phyloP scores from a whole-genome alignment of 1,140 invertebrate species.

The Portunus trituberculatus region DNA sequence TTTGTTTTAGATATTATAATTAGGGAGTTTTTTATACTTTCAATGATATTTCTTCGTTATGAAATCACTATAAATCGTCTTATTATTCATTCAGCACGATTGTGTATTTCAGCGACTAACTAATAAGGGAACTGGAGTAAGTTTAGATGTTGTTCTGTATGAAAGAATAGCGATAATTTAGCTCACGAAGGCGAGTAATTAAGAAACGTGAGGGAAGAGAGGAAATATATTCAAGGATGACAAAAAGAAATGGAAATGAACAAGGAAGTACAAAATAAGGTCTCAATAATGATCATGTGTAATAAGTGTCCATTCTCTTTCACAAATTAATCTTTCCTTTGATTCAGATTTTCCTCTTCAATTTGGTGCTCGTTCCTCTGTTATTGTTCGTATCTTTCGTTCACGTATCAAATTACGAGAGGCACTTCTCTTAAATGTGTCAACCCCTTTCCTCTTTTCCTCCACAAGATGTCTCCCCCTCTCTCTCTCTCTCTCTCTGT shows the following conservation, averaged over 20 bases:
- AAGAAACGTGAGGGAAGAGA: too few relatives aligned
- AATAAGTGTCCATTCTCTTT: neutral
- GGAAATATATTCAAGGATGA: too few relatives aligned
- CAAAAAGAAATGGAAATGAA: too few relatives aligned
- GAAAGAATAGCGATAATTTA: too few relatives aligned
- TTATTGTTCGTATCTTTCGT: too few relatives aligned
- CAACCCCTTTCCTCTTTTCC: neutral
- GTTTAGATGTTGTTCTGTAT: too few relatives aligned
- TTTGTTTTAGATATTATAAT: neutral
- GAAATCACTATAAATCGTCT: neutral
- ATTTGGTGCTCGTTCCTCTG: neutral
- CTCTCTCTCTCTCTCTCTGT: conserved; percentile 42
- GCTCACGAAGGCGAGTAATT: too few relatives aligned
- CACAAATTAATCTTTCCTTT: neutral
- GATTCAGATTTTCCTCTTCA: neutral
- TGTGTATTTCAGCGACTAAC: neutral
- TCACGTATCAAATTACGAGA: too few relatives aligned
- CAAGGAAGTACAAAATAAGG: too few relatives aligned
- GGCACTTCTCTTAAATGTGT: neutral
- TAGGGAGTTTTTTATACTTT: neutral
- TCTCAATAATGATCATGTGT: too few relatives aligned
- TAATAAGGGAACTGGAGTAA: too few relatives aligned
- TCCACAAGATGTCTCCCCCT: conserved; percentile 15
- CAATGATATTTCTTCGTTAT: neutral
- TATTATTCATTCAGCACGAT: neutral